These are phyloP conservation scores for Decapterus maruadsi DNA, from an alignment of 2,797 vertebrate species.

Conservation along the genomic window DNA sequence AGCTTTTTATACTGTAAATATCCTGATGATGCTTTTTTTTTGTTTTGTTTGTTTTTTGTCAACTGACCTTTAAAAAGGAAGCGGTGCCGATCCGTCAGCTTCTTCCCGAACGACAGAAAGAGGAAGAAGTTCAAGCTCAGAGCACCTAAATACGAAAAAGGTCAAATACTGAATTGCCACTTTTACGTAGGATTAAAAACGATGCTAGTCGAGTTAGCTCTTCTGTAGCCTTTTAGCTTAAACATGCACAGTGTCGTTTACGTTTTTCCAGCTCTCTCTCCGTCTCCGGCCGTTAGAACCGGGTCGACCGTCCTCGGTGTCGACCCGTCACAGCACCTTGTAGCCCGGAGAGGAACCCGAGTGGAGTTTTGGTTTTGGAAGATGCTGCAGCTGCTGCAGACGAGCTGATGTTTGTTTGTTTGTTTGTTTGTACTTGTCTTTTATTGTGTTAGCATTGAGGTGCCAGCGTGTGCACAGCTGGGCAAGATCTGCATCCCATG, in stretches of 20 bases:
- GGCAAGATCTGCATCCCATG: neutral
- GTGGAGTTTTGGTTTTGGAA: constrained; percentile 9
- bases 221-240: constrained; percentile 11
- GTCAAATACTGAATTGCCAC: neutral
- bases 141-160: neutral
- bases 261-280: too few relatives aligned
- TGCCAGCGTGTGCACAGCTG: constrained; percentile 10
- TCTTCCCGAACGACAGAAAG: neutral
- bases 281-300: neutral
- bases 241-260: neutral
- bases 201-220: neutral
- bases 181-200: neutral
- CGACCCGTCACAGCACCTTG: neutral
- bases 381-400: neutral
- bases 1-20: constrained; percentile 69
- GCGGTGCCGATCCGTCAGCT: neutral
- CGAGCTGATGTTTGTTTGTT: constrained; percentile 1
- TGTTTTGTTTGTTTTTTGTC: neutral
- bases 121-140: neutral
- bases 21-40: neutral
- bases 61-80: constrained; percentile 26
- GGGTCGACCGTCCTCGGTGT: neutral
- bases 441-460: constrained; percentile 33
- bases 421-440: constrained; percentile 15
- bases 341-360: neutral